Conservation (phyloP, 2,888 invertebrate genomes). For the Pogonocherus hispidulus region DNA sequence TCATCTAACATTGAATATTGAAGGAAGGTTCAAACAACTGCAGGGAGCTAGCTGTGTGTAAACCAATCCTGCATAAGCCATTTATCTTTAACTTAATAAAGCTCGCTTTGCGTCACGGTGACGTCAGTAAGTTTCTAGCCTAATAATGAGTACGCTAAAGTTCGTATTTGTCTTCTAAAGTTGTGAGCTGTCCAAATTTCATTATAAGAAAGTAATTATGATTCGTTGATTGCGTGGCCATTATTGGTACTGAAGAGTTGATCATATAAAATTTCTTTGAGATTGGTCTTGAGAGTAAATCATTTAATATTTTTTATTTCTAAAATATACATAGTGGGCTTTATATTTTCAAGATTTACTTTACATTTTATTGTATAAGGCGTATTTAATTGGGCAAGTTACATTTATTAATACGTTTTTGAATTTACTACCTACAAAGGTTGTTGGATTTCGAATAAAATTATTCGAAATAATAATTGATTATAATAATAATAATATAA, state of each 20-base stretch:
- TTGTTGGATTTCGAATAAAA: no score
- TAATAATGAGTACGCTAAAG: conserved; percentile 27
- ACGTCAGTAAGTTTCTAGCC: conserved; percentile 22
- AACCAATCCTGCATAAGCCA: conserved; percentile 24
- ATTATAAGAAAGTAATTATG: conserved; percentile 22
- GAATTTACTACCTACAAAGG: no score
- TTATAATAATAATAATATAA: no score
- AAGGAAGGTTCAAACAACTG: conserved; percentile 20
- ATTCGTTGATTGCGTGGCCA: neutral
- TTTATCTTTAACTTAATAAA: conserved; percentile 34
- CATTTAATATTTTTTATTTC: no score
- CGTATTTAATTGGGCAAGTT: no score
- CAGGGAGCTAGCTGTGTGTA: conserved; percentile 10
- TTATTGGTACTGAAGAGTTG: neutral
- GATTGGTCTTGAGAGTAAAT: no score
- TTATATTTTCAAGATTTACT: no score
- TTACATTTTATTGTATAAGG: no score
- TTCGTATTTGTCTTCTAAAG: conserved; percentile 24
- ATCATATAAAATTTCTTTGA: no score
- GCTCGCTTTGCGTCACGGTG: conserved; percentile 19
- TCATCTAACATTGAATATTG: conserved; percentile 16
- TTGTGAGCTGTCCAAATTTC: conserved; percentile 22
- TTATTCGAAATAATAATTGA: no score
- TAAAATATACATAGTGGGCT: no score
- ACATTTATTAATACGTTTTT: no score